A percentile compares a stretch with the other conserved stretches of the same genome.
These are phyloP conservation scores for Entomyzon cyanotis DNA, from an alignment of 2,113 vertebrate species.

Conservation along the genomic window DNA sequence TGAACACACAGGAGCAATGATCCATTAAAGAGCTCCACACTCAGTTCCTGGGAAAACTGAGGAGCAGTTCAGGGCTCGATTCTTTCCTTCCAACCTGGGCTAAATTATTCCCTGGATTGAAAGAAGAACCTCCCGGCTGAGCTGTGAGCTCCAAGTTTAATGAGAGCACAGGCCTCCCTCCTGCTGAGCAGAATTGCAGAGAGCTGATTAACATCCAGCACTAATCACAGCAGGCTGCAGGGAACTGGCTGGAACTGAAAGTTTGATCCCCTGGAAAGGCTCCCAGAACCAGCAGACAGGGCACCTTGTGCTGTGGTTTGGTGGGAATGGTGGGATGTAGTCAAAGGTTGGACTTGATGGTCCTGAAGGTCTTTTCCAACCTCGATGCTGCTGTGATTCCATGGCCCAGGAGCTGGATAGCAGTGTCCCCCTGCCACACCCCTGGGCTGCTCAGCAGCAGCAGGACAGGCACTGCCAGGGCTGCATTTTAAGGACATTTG, in stretches of 20 bases:
- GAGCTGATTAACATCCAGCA: background rate
- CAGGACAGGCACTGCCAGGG: background rate
- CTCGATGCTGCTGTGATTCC: background rate
- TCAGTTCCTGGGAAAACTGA: background rate
- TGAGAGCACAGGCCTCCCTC: background rate
- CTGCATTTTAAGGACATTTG: background rate
- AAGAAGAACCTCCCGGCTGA: background rate
- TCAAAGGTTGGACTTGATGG: background rate
- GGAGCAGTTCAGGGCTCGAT: background rate
- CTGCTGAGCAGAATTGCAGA: background rate
- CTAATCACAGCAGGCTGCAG: background rate
- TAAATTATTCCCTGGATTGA: background rate
- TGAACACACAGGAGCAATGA: background rate
- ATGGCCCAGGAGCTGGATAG: background rate
- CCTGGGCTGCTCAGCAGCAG: background rate
- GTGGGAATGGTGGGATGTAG: background rate
- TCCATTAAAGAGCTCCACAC: background rate
- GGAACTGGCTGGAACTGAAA: background rate
- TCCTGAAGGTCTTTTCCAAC: background rate
- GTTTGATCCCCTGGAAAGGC: background rate
- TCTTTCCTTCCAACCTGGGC: background rate
- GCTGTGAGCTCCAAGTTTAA: background rate
- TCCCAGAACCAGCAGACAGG: background rate
- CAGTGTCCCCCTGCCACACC: no score
- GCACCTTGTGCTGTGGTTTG: background rate